phyloP scores from a whole-genome alignment of 2,888 invertebrate genomes.

The Melanchra persicariae region DNA sequence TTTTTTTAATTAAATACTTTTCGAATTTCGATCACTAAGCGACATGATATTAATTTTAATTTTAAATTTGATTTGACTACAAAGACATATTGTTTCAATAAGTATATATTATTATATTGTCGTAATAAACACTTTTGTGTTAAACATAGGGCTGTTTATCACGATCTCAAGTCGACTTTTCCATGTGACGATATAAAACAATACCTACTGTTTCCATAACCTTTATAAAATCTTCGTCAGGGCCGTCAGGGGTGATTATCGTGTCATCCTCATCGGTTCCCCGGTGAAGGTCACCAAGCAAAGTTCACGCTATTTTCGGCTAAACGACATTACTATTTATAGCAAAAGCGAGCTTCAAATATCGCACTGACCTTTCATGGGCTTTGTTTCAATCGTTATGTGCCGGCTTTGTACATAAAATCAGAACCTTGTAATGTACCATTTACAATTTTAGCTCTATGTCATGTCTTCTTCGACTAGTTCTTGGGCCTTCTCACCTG shows the following conservation, averaged over 20 bases:
- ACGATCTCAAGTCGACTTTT: too few relatives aligned
- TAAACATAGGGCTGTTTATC: too few relatives aligned
- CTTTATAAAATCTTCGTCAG: slow-evolving; percentile 44
- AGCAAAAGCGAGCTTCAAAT: slow-evolving; percentile 69
- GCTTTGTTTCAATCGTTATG: slow-evolving; percentile 64
- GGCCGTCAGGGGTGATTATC: slow-evolving; percentile 44
- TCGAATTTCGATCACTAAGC: too few relatives aligned
- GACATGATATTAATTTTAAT: too few relatives aligned
- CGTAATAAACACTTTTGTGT: too few relatives aligned
- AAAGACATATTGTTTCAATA: too few relatives aligned
- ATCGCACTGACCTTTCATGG: slow-evolving; percentile 75
- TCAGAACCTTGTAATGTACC: background rate
- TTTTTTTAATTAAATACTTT: too few relatives aligned
- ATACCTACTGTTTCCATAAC: slow-evolving; percentile 17
- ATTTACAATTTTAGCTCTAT: background rate
- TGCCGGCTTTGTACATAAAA: slow-evolving; percentile 12
- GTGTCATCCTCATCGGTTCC: slow-evolving; percentile 52
- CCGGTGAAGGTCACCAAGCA: slow-evolving; percentile 53
- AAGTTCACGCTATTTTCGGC: slow-evolving; percentile 80
- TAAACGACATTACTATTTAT: slow-evolving; percentile 76
- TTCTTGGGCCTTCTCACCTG: background rate
- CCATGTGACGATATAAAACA: background rate
- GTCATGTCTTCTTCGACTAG: slow-evolving; percentile 1
- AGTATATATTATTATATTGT: too few relatives aligned
- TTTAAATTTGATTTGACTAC: too few relatives aligned